phyloP scores from a whole-genome alignment of 2,797 vertebrate species.

The Anas acuta region DNA sequence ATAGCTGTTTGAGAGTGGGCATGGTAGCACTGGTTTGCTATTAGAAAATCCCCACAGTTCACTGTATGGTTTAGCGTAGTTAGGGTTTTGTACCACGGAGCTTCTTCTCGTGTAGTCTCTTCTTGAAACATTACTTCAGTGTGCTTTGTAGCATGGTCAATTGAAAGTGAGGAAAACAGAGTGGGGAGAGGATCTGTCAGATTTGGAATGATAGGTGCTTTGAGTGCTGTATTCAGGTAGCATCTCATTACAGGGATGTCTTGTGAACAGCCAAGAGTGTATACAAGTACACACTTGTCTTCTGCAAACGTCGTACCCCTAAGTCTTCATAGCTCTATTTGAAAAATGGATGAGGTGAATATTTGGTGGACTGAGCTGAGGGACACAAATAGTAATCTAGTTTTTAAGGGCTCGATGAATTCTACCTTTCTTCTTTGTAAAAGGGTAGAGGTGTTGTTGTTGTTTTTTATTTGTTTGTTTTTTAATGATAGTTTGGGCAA shows the following conservation, averaged over 20 bases:
- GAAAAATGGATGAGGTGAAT: neutral
- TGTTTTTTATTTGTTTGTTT: neutral
- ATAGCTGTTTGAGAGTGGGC: neutral
- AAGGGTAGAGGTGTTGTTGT: neutral
- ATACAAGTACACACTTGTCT: neutral
- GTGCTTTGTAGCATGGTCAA: neutral
- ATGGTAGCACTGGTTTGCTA: neutral
- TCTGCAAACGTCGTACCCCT: neutral
- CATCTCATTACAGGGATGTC: neutral
- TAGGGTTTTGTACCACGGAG: neutral
- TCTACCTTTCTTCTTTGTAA: neutral
- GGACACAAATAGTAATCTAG: fast-evolving
- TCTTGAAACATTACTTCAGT: neutral
- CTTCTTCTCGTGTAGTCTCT: neutral
- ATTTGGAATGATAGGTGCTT: neutral
- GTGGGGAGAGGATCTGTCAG: too few relatives aligned
- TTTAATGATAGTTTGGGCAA: neutral
- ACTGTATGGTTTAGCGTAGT: neutral
- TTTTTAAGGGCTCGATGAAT: neutral
- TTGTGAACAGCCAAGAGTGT: neutral
- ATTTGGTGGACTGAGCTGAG: neutral
- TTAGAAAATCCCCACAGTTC: neutral
- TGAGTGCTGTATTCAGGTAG: neutral
- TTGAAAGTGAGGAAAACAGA: neutral
- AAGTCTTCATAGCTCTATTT: neutral